A percentile compares a stretch with the other conserved stretches of the same genome.
Evolutionary conservation across 2,113 vertebrate genomes (phyloP).

Genomic region (Tringa solitaria): DNA sequence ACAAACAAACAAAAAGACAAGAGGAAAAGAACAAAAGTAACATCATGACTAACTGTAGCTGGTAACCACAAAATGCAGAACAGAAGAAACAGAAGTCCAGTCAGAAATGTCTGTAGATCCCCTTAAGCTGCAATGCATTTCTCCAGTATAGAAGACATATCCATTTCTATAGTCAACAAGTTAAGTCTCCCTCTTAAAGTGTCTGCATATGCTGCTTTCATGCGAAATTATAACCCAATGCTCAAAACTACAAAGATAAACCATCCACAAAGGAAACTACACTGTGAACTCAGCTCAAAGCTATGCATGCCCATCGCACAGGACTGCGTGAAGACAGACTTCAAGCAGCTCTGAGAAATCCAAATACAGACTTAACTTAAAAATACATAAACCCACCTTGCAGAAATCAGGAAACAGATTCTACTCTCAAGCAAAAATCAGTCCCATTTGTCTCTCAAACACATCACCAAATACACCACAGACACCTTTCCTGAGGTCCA

Average conservation of each 20-base stretch:
- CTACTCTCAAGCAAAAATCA: background rate
- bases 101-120: background rate
- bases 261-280: background rate
- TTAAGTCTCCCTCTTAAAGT: background rate
- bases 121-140: background rate
- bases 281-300: background rate
- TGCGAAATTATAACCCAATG: background rate
- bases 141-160: background rate
- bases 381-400: background rate
- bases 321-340: background rate
- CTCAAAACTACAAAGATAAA: background rate
- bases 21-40: background rate
- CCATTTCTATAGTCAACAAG: background rate
- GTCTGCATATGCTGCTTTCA: background rate
- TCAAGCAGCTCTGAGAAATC: background rate
- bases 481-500: background rate
- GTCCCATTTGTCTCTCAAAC: background rate
- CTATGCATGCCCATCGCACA: background rate
- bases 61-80: background rate
- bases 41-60: background rate
- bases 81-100: background rate
- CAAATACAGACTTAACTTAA: background rate
- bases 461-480: background rate
- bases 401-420: background rate
- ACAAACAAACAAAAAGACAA: background rate